Evolutionary conservation across 1,140 invertebrate genomes (phyloP).

Genomic region (Stratiolaelaps scimitus): DNA sequence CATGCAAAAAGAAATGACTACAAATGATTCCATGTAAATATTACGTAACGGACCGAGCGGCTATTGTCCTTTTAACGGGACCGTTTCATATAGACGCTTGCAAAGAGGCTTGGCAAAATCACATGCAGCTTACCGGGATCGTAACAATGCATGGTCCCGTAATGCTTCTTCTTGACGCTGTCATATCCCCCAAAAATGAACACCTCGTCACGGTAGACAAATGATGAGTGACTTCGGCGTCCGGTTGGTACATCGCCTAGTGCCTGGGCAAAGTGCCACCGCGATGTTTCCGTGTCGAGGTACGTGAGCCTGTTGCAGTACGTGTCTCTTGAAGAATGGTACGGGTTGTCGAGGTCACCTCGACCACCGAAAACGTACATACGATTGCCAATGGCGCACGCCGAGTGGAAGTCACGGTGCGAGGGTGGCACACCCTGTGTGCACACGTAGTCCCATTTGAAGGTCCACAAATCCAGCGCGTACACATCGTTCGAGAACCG

Average conservation of each 20-base stretch:
- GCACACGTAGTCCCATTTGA: slow-evolving; percentile 54
- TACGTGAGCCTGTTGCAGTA: slow-evolving; percentile 64
- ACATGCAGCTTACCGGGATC: slow-evolving; percentile 43
- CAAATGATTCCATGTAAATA: no score
- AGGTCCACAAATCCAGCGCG: slow-evolving; percentile 56
- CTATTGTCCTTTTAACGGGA: slow-evolving; percentile 30
- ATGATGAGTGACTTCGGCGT: slow-evolving; percentile 70
- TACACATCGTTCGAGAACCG: slow-evolving; percentile 66
- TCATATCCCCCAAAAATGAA: slow-evolving; percentile 81
- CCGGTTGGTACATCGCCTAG: slow-evolving; percentile 52
- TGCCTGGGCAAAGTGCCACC: slow-evolving; percentile 53
- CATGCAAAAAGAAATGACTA: no score
- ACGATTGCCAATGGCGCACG: slow-evolving; percentile 53
- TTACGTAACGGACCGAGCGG: no score
- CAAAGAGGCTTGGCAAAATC: slow-evolving; percentile 11
- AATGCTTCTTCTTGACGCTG: slow-evolving; percentile 57
- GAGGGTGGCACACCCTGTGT: slow-evolving; percentile 51
- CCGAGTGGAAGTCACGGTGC: slow-evolving; percentile 74
- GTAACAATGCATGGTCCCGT: slow-evolving; percentile 64
- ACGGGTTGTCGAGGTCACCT: slow-evolving; percentile 52
- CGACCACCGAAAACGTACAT: slow-evolving; percentile 81
- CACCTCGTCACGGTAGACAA: slow-evolving; percentile 58
- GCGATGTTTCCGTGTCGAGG: slow-evolving; percentile 55
- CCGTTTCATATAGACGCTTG: slow-evolving; percentile 24
- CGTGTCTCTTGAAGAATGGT: slow-evolving; percentile 52